A percentile compares a stretch with the other conserved stretches of the same genome.
Conservation (phyloP, 2,113 vertebrate species). For the Geococcyx californianus region DNA sequence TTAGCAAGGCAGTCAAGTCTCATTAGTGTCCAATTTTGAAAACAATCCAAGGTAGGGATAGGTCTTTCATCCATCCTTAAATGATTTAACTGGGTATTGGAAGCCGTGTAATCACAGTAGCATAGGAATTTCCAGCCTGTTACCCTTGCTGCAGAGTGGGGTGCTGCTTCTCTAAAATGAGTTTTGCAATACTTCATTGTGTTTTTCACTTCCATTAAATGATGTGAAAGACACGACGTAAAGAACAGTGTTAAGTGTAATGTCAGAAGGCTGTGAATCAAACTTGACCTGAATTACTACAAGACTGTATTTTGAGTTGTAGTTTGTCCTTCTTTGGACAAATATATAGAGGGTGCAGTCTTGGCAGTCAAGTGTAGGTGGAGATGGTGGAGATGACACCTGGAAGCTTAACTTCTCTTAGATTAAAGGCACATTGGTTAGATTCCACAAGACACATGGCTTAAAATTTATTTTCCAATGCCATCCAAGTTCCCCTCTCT, state of each 20-base stretch:
- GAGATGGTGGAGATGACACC: too few relatives aligned
- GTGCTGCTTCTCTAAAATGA: neutral
- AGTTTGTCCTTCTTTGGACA: neutral
- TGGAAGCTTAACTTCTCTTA: neutral
- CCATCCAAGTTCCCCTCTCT: neutral
- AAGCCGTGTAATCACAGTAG: neutral
- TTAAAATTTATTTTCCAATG: neutral
- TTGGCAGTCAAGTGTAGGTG: neutral
- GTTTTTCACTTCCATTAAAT: neutral
- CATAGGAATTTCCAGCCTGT: neutral
- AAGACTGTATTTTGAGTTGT: neutral
- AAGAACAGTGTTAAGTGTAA: neutral
- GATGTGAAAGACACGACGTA: neutral
- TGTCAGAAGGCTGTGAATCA: neutral
- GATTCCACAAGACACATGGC: neutral
- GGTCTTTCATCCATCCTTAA: neutral
- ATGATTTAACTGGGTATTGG: neutral
- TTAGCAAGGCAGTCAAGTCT: neutral
- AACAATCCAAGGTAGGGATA: neutral
- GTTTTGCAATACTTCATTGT: neutral
- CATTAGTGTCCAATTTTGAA: neutral
- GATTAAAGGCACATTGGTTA: neutral
- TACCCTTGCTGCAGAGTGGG: neutral
- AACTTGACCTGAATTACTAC: neutral
- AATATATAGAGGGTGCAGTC: neutral